These are phyloP conservation scores for Dolichallabes microphthalmus DNA, from an alignment of 2,113 vertebrate species.

Conservation along the genomic window DNA sequence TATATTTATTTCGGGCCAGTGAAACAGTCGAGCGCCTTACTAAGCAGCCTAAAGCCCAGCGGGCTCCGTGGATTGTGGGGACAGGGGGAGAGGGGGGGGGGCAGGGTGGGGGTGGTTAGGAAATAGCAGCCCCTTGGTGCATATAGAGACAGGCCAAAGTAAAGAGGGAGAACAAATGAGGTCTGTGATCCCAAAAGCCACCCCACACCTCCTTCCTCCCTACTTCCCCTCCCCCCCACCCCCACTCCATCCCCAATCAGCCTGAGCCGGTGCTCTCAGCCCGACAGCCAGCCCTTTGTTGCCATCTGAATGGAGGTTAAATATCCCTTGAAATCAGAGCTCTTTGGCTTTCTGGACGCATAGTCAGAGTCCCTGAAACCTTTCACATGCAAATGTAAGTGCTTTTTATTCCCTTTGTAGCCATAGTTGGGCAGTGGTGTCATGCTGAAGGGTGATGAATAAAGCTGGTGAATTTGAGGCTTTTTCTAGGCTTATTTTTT, in stretches of 20 bases:
- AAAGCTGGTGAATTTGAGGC: constrained; percentile 74
- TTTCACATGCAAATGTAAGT: constrained; percentile 85
- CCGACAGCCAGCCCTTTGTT: constrained; percentile 79
- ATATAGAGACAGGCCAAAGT: constrained; percentile 80
- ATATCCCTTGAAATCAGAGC: constrained; percentile 83
- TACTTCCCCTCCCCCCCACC: neutral
- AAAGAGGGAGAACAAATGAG: constrained; percentile 85
- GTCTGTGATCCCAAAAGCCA: constrained; percentile 74
- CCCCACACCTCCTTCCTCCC: constrained; percentile 10
- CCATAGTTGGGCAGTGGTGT: constrained; percentile 71
- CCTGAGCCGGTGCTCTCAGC: constrained; percentile 70
- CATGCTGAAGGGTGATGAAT: constrained; percentile 81
- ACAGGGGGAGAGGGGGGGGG: constrained; percentile 22
- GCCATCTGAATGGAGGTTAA: constrained; percentile 82
- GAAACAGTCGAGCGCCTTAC: constrained; percentile 22
- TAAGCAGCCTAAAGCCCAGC: constrained; percentile 34
- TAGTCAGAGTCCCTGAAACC: constrained; percentile 74
- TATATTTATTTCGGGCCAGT: constrained; percentile 21
- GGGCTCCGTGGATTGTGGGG: neutral
- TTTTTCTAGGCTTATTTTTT: constrained; percentile 55
- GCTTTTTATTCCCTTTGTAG: constrained; percentile 78
- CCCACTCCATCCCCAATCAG: constrained; percentile 69
- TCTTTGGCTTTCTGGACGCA: constrained; percentile 78
- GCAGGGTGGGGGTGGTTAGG: constrained; percentile 53
- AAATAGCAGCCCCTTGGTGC: constrained; percentile 76